Evolutionary conservation across 2,888 invertebrate genomes (phyloP).

Genomic region (Caradrina kadenii): DNA sequence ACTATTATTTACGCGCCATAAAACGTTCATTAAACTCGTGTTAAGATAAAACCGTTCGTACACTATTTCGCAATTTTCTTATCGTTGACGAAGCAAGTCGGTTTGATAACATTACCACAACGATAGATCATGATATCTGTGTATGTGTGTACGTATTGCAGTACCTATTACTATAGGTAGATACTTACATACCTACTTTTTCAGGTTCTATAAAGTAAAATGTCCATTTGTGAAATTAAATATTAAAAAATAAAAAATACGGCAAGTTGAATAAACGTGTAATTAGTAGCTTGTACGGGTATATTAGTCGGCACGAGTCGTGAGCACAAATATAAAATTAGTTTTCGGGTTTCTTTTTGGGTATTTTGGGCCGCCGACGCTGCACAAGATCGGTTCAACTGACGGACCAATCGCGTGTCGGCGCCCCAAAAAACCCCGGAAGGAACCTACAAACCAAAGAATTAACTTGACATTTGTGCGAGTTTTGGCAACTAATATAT

Average conservation of each 20-base stretch:
- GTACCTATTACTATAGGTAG: background rate
- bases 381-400: no score
- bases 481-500: no score
- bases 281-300: no score
- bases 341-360: no score
- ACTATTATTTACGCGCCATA: slow-evolving; percentile 23
- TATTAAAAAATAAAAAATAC: background rate
- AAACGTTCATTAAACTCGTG: slow-evolving; percentile 37
- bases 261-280: background rate
- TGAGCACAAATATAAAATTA: no score
- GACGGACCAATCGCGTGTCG: no score
- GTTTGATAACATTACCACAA: slow-evolving; percentile 22
- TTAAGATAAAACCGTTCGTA: slow-evolving; percentile 24
- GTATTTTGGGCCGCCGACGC: no score
- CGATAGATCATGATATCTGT: background rate
- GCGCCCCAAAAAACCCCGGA: no score
- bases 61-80: slow-evolving; percentile 34
- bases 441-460: no score
- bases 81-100: slow-evolving; percentile 28
- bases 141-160: background rate
- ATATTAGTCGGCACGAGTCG: no score
- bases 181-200: background rate
- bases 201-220: slow-evolving; percentile 4
- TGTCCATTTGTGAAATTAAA: background rate
- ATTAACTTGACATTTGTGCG: no score